These are phyloP conservation scores for Xestia rhomboidea DNA, from an alignment of 2,888 invertebrate genomes.

Conservation along the genomic window DNA sequence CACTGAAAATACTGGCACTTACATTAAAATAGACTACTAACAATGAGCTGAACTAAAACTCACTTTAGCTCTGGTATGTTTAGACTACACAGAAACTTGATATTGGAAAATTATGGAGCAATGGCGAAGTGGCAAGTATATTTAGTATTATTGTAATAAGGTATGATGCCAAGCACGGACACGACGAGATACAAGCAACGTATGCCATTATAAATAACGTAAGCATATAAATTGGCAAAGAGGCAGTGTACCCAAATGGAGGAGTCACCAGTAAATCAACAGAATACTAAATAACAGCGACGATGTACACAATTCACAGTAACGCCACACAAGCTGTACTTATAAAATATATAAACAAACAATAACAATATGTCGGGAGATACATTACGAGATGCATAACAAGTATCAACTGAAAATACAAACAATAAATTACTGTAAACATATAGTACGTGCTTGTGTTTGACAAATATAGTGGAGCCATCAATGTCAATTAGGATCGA, in stretches of 20 bases:
- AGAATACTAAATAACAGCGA: constrained; percentile 76
- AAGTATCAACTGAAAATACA: constrained; percentile 35
- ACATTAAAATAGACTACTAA: constrained; percentile 60
- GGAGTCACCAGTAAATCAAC: constrained; percentile 74
- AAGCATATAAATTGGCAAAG: constrained; percentile 70
- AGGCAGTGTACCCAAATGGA: constrained; percentile 70
- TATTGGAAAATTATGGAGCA: constrained; percentile 49
- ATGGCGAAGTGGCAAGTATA: constrained; percentile 39
- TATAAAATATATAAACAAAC: constrained; percentile 54
- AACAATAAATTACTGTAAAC: constrained; percentile 13
- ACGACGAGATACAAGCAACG: constrained; percentile 67
- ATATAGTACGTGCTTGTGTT: neutral
- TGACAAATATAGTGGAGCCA: constrained; percentile 34
- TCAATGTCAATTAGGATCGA: constrained; percentile 55
- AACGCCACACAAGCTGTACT: constrained; percentile 53
- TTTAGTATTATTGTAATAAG: constrained; percentile 49
- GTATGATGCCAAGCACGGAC: constrained; percentile 64
- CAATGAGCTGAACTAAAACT: constrained; percentile 38
- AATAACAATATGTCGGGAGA: constrained; percentile 40
- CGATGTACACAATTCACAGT: constrained; percentile 77
- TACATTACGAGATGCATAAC: constrained; percentile 28
- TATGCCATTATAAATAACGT: constrained; percentile 73
- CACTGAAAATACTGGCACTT: constrained; percentile 54
- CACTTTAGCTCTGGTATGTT: constrained; percentile 31
- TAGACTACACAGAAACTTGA: constrained; percentile 54